Evolutionary conservation across 2,113 vertebrate genomes (phyloP).

Genomic region (Bufo gargarizans): DNA sequence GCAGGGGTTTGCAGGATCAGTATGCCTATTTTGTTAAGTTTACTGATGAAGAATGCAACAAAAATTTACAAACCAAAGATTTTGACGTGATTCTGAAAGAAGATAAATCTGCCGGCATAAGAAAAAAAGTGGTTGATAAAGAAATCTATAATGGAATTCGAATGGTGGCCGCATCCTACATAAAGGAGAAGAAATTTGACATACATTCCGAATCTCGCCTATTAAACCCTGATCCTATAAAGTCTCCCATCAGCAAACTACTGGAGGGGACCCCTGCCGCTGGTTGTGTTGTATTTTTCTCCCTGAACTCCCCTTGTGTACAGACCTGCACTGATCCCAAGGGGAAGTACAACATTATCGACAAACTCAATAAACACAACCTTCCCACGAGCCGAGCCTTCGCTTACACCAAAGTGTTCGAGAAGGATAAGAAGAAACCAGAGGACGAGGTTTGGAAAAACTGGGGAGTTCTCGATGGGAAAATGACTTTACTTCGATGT

Average conservation of each 20-base stretch:
- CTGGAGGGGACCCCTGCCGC: background rate
- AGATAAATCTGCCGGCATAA: background rate
- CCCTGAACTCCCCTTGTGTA: conserved; percentile 4
- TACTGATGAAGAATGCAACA: background rate
- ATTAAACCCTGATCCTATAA: background rate
- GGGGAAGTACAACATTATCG: background rate
- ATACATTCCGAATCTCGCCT: background rate
- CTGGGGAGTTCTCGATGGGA: background rate
- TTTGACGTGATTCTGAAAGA: background rate
- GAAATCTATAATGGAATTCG: background rate
- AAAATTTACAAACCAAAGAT: background rate
- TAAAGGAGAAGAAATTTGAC: background rate
- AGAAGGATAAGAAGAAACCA: background rate
- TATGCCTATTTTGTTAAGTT: conserved; percentile 8
- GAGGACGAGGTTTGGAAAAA: background rate
- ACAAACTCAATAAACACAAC: background rate
- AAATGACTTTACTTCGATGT: background rate
- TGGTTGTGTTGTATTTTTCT: background rate
- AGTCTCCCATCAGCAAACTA: background rate
- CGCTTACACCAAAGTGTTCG: background rate
- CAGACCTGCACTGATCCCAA: background rate
- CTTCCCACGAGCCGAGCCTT: background rate
- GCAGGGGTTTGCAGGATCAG: background rate
- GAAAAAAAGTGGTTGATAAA: background rate
- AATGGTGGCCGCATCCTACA: background rate